phyloP scores from a whole-genome alignment of 2,888 invertebrate genomes.

The Synergus japonicus region DNA sequence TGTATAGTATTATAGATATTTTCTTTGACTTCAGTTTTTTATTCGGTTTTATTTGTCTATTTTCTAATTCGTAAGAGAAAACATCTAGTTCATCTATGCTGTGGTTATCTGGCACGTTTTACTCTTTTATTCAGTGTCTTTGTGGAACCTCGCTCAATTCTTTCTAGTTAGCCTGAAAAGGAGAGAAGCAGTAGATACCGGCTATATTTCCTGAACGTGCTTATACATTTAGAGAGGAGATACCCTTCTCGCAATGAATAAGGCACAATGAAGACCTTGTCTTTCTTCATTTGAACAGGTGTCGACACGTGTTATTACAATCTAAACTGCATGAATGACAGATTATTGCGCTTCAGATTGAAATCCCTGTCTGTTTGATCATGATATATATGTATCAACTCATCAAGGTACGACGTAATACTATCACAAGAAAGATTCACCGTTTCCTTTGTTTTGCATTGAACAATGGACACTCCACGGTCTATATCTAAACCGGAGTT shows the following conservation, averaged over 20 bases:
- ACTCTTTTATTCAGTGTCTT: not conserved
- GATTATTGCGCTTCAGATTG: conserved; percentile 51
- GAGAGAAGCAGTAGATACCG: conserved; percentile 2
- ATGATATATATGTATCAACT: conserved; percentile 50
- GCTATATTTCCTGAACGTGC: conserved; percentile 6
- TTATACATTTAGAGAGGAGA: conserved; percentile 46
- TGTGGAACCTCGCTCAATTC: not conserved
- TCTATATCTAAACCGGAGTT: conserved; percentile 34
- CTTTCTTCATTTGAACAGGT: conserved; percentile 60
- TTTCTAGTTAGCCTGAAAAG: not conserved
- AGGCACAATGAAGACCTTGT: conserved; percentile 31
- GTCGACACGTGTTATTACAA: conserved; percentile 61
- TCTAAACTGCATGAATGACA: conserved; percentile 49
- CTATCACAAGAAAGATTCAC: conserved; percentile 47
- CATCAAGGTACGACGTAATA: conserved; percentile 49
- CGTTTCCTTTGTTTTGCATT: conserved; percentile 50
- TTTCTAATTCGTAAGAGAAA: not conserved
- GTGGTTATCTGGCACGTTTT: not conserved
- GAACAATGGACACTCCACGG: conserved; percentile 28
- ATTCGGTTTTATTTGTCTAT: not conserved
- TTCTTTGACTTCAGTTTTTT: no score
- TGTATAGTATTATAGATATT: no score
- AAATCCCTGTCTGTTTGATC: conserved; percentile 49
- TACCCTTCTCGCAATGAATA: conserved; percentile 47
- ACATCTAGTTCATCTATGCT: no score